Evolutionary conservation across 2,113 vertebrate genomes (phyloP), one percentile per base, ranked within the genome.

Genomic region (Strix aluco): DNA sequence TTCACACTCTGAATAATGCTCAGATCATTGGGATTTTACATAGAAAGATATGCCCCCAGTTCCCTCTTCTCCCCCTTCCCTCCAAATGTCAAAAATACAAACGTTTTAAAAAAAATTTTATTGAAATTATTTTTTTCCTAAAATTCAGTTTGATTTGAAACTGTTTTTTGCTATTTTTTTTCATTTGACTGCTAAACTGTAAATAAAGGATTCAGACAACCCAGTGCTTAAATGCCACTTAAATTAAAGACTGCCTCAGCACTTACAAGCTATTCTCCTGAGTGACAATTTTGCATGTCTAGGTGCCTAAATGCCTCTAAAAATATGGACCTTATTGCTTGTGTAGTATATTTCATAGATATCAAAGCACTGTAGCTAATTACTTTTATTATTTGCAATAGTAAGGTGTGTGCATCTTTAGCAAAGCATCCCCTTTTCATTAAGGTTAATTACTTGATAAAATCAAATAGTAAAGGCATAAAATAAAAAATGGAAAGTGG

Each of bases 21-120:
- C 15, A 47, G 11, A 61, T 7, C 15, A 17, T 2, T 42, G 26
- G 7, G 11, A 74, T 90, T 73, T 81, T 58, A 29, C 5, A 21
- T 0, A 40, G 20, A 42, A 69, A 77, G 5, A 58, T 10, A 23
- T 42, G 2, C 9, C 8, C 80, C 7, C 4, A 0, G 3, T 47
- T 61, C 5, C 6, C 9, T 78, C 23, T 81, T 90, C 9, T 47
- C 6, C 34, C 7, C 2, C 6, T 81, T 78, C 9, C 17, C 29
- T 42, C 6, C 32, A 88, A 47, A 10, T 25, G 5, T 4, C 47
- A 65, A 63, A 73, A 90, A 21, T 27, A 62, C 9, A 79, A 36
- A 52, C 2, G 2, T n/a, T 6, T 11, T 65, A 49, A 44, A 27
- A 72, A 82, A 80, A 22, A 63, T 63, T 80, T 54, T 77, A 8